A percentile compares a stretch with the other conserved stretches of the same genome.
phyloP scores from a whole-genome alignment of 30 jellyfish, hydroid and myxozoan species.

The Hydractinia symbiolongicarpus region DNA sequence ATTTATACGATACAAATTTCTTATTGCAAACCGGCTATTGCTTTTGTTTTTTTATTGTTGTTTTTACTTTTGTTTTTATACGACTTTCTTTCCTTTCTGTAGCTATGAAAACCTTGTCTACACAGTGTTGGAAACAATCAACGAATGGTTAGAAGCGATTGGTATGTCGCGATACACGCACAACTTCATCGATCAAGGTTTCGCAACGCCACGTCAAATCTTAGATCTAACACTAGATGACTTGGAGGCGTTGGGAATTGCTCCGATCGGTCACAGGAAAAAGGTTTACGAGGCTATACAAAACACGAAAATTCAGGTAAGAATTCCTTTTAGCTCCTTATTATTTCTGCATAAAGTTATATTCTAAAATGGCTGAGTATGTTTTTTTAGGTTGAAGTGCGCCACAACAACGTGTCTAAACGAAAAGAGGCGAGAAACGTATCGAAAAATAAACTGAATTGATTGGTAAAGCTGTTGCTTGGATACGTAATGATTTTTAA shows the following conservation, averaged over 20 bases:
- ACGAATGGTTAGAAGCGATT: conserved; percentile 92
- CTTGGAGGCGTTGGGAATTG: conserved; percentile 59
- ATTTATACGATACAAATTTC: no score
- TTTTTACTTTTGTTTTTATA: no score
- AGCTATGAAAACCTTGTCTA: conserved; percentile 85
- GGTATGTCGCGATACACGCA: conserved; percentile 69
- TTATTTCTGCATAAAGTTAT: background rate
- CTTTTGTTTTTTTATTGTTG: no score
- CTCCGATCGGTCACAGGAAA: conserved; percentile 84
- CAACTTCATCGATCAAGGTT: conserved; percentile 66
- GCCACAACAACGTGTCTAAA: background rate
- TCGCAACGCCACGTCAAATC: conserved; percentile 89
- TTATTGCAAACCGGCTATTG: no score
- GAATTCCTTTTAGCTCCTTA: background rate
- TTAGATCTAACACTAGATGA: conserved; percentile 53
- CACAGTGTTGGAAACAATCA: conserved; percentile 84
- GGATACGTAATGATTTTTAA: no score
- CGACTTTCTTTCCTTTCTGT: conserved; percentile 4
- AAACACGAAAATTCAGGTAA: conserved; percentile 67
- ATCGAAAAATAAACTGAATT: background rate
- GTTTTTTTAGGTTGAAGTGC: background rate
- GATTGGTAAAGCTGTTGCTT: no score
- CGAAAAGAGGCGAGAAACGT: background rate
- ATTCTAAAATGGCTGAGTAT: background rate
- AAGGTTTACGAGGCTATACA: conserved; percentile 61